Evolutionary conservation across 2,797 vertebrate genomes (phyloP).

Genomic region (Syngnathus rostellatus): DNA sequence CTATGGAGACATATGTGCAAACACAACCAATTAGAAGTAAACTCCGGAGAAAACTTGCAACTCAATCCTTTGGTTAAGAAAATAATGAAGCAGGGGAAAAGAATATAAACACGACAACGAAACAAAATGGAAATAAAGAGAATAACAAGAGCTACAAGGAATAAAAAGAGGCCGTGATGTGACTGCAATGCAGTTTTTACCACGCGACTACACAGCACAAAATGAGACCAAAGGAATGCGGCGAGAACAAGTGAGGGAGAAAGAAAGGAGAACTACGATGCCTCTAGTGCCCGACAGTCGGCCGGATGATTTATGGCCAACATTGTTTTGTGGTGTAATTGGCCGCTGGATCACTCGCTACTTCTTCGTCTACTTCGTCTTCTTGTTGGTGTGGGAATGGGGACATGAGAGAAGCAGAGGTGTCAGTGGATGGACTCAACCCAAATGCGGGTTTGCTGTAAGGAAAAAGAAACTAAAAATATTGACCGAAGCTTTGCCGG

Average conservation of each 20-base stretch:
- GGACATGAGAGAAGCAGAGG: constrained; percentile 30
- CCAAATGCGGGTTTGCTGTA: constrained; percentile 14
- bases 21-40: background rate
- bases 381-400: constrained; percentile 29
- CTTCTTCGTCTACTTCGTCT: background rate
- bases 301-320: constrained; percentile 65
- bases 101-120: background rate
- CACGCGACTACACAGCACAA: background rate
- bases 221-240: background rate
- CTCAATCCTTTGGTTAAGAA: background rate
- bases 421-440: constrained; percentile 31
- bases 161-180: background rate
- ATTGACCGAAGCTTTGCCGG: background rate
- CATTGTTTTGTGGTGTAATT: constrained; percentile 61
- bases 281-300: constrained; percentile 56
- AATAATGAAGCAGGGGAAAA: background rate
- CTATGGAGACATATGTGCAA: constrained; percentile 7
- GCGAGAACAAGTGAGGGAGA: background rate
- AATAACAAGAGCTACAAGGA: constrained; percentile 8
- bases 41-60: background rate
- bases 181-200: background rate
- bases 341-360: constrained; percentile 40
- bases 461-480: background rate
- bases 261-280: constrained; percentile 28
- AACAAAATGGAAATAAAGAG: background rate